Base-by-base conservation (phyloP, 2,797 vertebrate genomes). In the Catharus ustulatus region DNA sequence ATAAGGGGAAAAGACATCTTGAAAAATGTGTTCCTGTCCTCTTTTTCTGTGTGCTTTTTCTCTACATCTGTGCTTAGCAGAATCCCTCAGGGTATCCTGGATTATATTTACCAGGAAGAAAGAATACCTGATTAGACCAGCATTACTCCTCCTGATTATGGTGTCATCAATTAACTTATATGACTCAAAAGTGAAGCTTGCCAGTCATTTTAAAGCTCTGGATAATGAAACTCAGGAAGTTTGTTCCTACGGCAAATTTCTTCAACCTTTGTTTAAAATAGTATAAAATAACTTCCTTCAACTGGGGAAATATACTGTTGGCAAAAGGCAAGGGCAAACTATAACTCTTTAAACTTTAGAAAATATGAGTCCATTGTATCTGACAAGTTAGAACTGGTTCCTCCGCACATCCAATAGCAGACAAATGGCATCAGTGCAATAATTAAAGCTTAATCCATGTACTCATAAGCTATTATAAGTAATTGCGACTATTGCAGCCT, bases 21-120 rank as follows among this genome's bases (percentile, higher is more conserved):
- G 96, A 97, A 97, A 96, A 97, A 97, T 96, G 96, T 94, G 96
- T 96, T 96, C 94, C 95, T 96, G 95, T 96, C 91, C 75, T 96
- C 89, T 92, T 79, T 92, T 77, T 95, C 93, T 90, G 74, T 95
- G 85, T 80, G 94, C 84, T 95, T 95, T 38, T 96, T 96, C 92
- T 94, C 87, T 97, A 74, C 95, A 94, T 97, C 94, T 96, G 92
- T 94, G 93, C 94, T 95, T 90, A 96, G 90, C 81, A 96, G 89
- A 90, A 92, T 92, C 90, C 96, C 95, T 96, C 69, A n/a, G 94
- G 96, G 95, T 93, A 94, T 93, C 74, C 83, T 96, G 90, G 90
- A 89, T 94, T 97, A 81, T 95, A 93, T 95, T 93, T 95, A 94
- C 90, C 94, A 90, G 94, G 89, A 95, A 95, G 86, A 97, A 96